A percentile compares a stretch with the other conserved stretches of the same genome.
phyloP scores from a whole-genome alignment of 1,140 invertebrate genomes.

The Drosophila seguyi region DNA sequence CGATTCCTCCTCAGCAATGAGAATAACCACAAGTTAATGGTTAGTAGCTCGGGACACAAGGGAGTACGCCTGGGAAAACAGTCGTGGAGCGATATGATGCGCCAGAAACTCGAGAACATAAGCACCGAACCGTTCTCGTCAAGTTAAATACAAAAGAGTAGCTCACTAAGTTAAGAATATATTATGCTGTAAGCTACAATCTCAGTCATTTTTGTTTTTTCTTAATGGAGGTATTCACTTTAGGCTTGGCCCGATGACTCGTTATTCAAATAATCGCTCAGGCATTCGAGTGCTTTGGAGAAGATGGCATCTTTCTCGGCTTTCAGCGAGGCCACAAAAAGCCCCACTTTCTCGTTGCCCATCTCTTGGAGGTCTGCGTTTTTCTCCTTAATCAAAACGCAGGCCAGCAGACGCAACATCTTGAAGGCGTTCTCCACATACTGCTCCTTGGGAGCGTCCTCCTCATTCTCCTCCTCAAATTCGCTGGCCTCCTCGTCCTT shows the following conservation, averaged over 20 bases:
- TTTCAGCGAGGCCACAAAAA: conserved; percentile 47
- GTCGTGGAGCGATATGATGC: conserved; percentile 75
- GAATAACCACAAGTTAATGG: conserved; percentile 37
- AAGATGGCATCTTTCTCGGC: conserved; percentile 56
- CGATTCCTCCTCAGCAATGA: conserved; percentile 47
- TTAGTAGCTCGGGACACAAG: conserved; percentile 45
- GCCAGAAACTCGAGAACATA: conserved; percentile 28
- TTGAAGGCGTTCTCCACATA: conserved; percentile 70
- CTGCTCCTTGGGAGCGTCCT: conserved; percentile 63
- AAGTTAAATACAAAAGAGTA: not conserved
- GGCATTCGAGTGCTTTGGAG: conserved; percentile 57
- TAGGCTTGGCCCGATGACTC: conserved; percentile 66
- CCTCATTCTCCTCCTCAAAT: conserved; percentile 68
- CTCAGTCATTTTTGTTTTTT: conserved; percentile 64
- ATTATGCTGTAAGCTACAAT: conserved; percentile 70
- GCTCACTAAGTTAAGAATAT: conserved; percentile 49
- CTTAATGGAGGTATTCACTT: conserved; percentile 40
- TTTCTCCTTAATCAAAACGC: conserved; percentile 51
- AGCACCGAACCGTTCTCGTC: not conserved
- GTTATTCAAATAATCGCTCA: conserved; percentile 47
- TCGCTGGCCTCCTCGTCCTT: conserved; percentile 57
- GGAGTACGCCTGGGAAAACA: conserved; percentile 75
- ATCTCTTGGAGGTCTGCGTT: conserved; percentile 54
- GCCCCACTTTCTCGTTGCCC: conserved; percentile 34
- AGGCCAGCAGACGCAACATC: conserved; percentile 55